Base-by-base conservation (phyloP, 2,113 vertebrate species). In the Dicerorhinus sumatrensis region DNA sequence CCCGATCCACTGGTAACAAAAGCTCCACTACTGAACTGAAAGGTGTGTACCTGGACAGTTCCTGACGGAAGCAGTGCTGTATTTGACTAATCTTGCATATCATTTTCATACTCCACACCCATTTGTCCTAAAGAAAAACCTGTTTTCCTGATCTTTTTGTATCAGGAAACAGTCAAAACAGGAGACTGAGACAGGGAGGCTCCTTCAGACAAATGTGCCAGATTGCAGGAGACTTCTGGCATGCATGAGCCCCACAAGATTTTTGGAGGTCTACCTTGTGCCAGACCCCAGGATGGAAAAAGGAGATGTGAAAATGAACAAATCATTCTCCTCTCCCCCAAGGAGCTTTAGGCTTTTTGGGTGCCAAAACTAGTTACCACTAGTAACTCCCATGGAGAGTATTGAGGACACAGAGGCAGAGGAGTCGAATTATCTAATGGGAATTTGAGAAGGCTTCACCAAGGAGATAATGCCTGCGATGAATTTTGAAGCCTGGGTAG, bases 61-160 rank as follows among this genome's bases (percentile, higher is more conserved):
- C 51, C 91, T 96, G 82, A 54, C 90, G 95, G 96, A 97, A 97
- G 77, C 46, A 96, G 90, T 51, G 25, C 80, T 96, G 91, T 72
- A 98, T 99, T 99, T 99, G 98, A 98, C 83, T 99, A 98, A 93
- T 94, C 91, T 56, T 48, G 69, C 75, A 86, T 89, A 94, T 91
- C 42, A 98, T 98, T 99, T 99, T 98, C 99, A 98, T 99, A 98
- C 97, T 92, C 96, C 56, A 94, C 89, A 36, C 91, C 97, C 87
- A 81, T 21, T 96, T 67, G 69, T 5, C 14, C 33, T 58, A 85
- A 96, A 93, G 95, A 97, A 89, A 98, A 98, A 96, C 46, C 85
- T 70, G 5, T 76, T 98, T 98, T 95, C 82, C 86, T 97, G 97
- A 98, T 46, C 29, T 67, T 69, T 89, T 56, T 39, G 56, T 63